Base-by-base conservation (phyloP, 2,888 invertebrate species). In the Baccha elongata region DNA sequence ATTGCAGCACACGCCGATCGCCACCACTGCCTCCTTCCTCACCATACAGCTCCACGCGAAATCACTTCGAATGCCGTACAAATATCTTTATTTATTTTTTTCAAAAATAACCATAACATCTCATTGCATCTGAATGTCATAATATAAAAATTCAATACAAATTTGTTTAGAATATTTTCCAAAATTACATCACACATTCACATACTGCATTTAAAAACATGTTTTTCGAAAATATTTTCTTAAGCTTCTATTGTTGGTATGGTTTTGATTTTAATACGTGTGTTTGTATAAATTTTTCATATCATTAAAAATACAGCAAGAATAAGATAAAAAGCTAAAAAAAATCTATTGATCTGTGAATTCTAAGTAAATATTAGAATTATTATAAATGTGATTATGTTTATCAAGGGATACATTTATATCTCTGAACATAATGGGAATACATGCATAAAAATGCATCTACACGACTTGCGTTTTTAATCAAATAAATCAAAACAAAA, bases 81-180 rank as follows among this genome's bases (percentile, higher is more conserved):
- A 53, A 65, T 71, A 52, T 42, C n/a, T 17, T 23, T 52, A 29
- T 67, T 55, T 50, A 46, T 37, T 48, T 64, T 44, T 73, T 69
- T 58, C 46, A 21, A 75, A 81, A 72, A 62, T 62, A 76, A 72
- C 67, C 75, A 72, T 71, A 42, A 53, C 75, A 48, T 75, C 58
- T 67, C 52, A 76, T 52, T 71, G 65, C 71, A 75, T 35, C 50
- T 40, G 37, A 67, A 72, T 76, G 62, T 75, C 44, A 7, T 69
- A 37, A 35, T 15, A 1, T 0, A 23, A 21, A 13, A 42, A 21
- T n/a, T 50, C 62, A 46, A 50, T 55, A 73, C 17, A 74, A 55
- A 69, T 65, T 26, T 10, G 19, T 53, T 17, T 55, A 15, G 37
- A 50, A 52, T 80, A 74, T 69, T 64, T 80, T 64, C 21, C 26